phyloP scores from a whole-genome alignment of 2,797 vertebrate genomes.

The Propithecus deckenii region DNA sequence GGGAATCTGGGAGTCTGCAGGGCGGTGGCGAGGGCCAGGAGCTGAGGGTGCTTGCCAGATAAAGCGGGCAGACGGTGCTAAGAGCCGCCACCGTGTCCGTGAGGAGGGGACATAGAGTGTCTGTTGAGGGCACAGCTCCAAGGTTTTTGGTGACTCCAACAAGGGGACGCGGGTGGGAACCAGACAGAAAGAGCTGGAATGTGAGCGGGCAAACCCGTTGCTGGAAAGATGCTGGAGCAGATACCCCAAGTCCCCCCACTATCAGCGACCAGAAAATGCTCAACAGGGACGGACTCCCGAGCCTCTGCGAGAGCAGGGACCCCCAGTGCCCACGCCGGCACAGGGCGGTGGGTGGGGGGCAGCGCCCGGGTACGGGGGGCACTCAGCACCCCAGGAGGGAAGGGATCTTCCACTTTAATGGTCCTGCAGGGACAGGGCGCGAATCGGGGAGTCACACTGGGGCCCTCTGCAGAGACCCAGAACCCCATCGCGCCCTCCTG shows the following conservation, averaged over 20 bases:
- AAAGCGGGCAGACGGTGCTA: fast-evolving
- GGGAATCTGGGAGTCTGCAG: not conserved
- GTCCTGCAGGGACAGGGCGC: not conserved
- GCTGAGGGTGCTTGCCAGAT: fast-evolving
- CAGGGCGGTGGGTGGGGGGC: not conserved
- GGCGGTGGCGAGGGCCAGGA: not conserved
- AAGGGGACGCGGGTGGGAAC: no score
- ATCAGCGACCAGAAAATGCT: not conserved
- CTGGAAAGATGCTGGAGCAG: not conserved
- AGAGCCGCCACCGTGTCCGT: fast-evolving
- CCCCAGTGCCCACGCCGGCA: fast-evolving
- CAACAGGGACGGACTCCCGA: not conserved
- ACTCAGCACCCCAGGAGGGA: fast-evolving
- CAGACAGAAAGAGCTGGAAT: not conserved
- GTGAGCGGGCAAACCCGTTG: not conserved
- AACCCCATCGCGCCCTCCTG: no score
- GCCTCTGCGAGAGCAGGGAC: not conserved
- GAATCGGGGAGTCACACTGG: no score
- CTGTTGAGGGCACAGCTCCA: fast-evolving
- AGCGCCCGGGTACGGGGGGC: not conserved
- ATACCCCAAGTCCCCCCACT: not conserved
- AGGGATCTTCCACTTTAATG: not conserved
- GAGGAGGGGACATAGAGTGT: fast-evolving
- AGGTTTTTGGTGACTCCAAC: not conserved
- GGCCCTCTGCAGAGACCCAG: not conserved